Percentiles rank a stretch among this genome's conserved stretches.
Conservation (phyloP, 1,140 invertebrate species). For the Odontomachus brunneus region DNA sequence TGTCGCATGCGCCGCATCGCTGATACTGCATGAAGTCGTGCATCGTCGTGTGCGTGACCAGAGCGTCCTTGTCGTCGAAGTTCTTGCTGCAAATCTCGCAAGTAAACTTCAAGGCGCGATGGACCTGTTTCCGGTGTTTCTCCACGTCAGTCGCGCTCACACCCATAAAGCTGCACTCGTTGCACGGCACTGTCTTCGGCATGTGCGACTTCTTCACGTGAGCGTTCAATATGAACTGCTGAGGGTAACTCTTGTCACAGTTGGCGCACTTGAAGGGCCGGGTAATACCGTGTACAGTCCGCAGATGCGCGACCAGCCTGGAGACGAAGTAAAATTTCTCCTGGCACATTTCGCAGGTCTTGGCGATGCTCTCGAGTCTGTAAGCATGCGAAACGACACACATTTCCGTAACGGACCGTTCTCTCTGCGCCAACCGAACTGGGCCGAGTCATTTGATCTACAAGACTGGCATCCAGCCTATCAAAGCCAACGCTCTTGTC, state of each 20-base stretch:
- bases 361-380: slow-evolving; percentile 66
- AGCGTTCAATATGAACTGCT: slow-evolving; percentile 86
- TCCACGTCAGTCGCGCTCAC: slow-evolving; percentile 74
- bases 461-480: too few species aligned
- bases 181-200: slow-evolving; percentile 71
- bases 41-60: slow-evolving; percentile 83
- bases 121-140: slow-evolving; percentile 83
- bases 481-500: too few species aligned
- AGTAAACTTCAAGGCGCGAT: slow-evolving; percentile 81
- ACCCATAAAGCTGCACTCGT: slow-evolving; percentile 69
- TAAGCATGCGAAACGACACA: slow-evolving; percentile 20
- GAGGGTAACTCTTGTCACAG: slow-evolving; percentile 84
- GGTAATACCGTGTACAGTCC: slow-evolving; percentile 83
- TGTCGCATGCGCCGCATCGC: slow-evolving; percentile 87
- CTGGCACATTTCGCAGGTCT: slow-evolving; percentile 79
- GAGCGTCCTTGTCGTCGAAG: slow-evolving; percentile 71
- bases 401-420: neutral
- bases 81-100: slow-evolving; percentile 81
- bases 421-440: neutral
- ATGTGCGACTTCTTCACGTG: slow-evolving; percentile 88
- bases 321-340: slow-evolving; percentile 81
- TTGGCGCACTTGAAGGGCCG: slow-evolving; percentile 82
- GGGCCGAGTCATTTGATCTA: neutral
- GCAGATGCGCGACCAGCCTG: slow-evolving; percentile 84
- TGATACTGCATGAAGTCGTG: slow-evolving; percentile 84